Base-by-base conservation (phyloP, 1,140 invertebrate species). In the Drosophila pseudoananassae region DNA sequence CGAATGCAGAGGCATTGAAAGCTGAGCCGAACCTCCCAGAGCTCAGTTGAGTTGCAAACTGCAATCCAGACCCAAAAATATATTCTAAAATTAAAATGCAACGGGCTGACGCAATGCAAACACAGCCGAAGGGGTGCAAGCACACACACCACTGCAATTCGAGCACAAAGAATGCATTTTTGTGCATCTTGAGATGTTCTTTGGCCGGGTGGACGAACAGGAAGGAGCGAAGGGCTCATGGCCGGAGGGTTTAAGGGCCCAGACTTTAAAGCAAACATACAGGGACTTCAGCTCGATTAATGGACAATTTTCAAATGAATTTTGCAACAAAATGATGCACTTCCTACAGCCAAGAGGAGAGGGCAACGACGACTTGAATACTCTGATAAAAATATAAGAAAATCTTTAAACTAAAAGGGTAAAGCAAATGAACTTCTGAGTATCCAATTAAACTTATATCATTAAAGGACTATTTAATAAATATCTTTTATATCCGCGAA, bases 81-180 rank as follows among this genome's bases (percentile, higher is more conserved):
- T 88, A 88, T 87, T 88, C 78, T 87, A 87, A 87, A 88, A 88
- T 83, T 89, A 88, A 88, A 88, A 87, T 88, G 78, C 83, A 73
- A 88, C 70, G 64, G 83, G 51, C 68, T 88, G 83, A 76, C 83
- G 83, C 85, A 88, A 88, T 76, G 83, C 81, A 87, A 88, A 88
- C 84, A 88, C 78, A 83, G 79, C 80, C 78, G 70, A 88, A 88
- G 84, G 83, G 83, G 83, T 87, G 83, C 84, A 74, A 81, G 63
- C 64, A 69, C 46, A 52, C 45, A 43, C 17, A 81, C 64, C 70
- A 74, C 53, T 70, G 70, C 59, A 46, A 55, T 40, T 31, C 64
- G 60, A 69, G 78, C 69, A 87, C 74, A 81, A 79, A 74, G 78
- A 83, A 88, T 88, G 76, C 83, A 88, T 78, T 87, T 85, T 87